Evolutionary conservation across 2,113 vertebrate species (phyloP).

Genomic region (Lepisosteus oculatus): DNA sequence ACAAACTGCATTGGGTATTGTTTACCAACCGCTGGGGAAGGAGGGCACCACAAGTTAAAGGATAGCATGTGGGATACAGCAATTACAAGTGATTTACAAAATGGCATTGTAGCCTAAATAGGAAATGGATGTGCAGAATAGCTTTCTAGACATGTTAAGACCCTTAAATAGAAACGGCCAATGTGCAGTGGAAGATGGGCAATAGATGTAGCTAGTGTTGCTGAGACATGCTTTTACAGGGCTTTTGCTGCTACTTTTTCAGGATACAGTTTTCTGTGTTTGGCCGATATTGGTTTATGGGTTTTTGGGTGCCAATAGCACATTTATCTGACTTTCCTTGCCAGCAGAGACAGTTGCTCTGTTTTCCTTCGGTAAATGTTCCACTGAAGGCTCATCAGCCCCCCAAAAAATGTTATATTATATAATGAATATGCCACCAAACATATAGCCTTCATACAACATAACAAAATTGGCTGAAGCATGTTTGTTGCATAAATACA

Average conservation of each 20-base stretch:
- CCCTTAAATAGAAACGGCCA: neutral
- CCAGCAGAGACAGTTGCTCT: too few species aligned
- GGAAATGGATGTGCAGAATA: conserved; percentile 31
- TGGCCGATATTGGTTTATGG: neutral
- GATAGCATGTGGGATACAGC: conserved; percentile 43
- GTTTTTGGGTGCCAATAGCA: neutral
- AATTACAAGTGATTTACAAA: conserved; percentile 48
- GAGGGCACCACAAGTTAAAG: conserved; percentile 31
- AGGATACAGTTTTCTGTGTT: neutral
- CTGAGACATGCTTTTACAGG: neutral
- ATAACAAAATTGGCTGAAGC: too few species aligned
- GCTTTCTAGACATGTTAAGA: conserved; percentile 22
- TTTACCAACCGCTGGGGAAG: conserved; percentile 25
- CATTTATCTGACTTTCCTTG: too few species aligned
- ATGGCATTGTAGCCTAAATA: conserved; percentile 47
- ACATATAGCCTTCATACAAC: too few species aligned
- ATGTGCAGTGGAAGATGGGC: neutral
- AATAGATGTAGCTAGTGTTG: neutral
- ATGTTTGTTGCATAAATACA: too few species aligned
- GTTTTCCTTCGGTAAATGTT: too few species aligned
- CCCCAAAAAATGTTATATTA: too few species aligned
- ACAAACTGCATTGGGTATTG: conserved; percentile 21
- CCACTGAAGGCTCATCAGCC: too few species aligned
- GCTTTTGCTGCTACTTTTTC: neutral
- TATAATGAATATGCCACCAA: too few species aligned